Evolutionary conservation across 2,113 vertebrate species (phyloP).

Genomic region (Oenanthe melanoleuca): DNA sequence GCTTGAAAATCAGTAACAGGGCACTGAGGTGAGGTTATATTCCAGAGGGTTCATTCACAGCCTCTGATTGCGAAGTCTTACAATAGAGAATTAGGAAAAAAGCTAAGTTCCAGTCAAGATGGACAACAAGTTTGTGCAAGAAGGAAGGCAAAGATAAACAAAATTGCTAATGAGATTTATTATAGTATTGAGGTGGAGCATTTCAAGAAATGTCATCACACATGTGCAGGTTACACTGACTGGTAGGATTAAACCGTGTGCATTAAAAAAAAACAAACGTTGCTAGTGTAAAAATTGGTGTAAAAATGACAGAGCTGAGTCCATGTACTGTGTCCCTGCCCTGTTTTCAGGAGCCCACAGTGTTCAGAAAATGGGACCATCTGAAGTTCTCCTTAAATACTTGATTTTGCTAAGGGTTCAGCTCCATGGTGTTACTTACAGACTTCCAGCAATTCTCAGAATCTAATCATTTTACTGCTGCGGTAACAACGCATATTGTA

Average conservation of each 20-base stretch:
- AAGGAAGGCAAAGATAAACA: not conserved
- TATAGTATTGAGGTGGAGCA: not conserved
- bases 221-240: accelerated
- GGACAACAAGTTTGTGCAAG: not conserved
- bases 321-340: not conserved
- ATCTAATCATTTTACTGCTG: constrained; percentile 26
- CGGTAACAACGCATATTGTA: not conserved
- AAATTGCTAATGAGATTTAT: not conserved
- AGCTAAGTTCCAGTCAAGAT: not conserved
- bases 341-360: not conserved
- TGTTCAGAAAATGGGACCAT: not conserved
- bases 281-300: not conserved
- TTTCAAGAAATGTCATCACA: not conserved
- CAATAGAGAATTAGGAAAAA: not conserved
- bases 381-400: not conserved
- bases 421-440: constrained; percentile 1
- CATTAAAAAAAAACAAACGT: not conserved
- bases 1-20: not conserved
- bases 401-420: not conserved
- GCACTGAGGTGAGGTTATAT: not conserved
- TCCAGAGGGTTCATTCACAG: not conserved
- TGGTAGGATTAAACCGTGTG: not conserved
- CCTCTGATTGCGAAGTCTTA: not conserved
- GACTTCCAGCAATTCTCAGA: not conserved
- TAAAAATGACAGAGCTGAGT: not conserved